Evolutionary conservation across 1,140 invertebrate species (phyloP), one percentile per base, ranked within the genome.

Genomic region (Colletes gigas): DNA sequence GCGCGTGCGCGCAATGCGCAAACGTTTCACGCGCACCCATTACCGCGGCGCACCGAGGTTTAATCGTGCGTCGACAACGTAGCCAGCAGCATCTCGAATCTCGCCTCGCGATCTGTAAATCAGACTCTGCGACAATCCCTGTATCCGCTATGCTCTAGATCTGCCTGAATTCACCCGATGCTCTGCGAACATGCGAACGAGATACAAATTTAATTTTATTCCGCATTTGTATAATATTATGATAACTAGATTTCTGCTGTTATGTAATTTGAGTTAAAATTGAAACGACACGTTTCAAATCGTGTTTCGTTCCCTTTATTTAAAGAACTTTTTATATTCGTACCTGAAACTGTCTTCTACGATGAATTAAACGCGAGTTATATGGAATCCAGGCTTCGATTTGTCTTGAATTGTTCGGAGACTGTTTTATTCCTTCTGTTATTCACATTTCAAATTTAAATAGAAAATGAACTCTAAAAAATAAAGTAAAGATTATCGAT

Each of bases 1-100:
- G 71, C 82, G 82, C 84, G 78, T 30, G 81, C 81, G 83, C 67
- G 55, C 65, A 59, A 47, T 81, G 87, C 83, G 83, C 86, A 73
- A n/a, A 63, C 77, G 30, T 9, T 17, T 52, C 14, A 60, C n/a
- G 86, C 88, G 88, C 88, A 84, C 14, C 74, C 39, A 41, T 73
- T 50, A 14, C 44, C 71, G 66, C 70, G 69, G 50, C 55, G 14
- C 30, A 63, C 7, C 57, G 17, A 17, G 21, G 72, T 78, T 86
- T 74, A 88, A 88, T 86, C 76, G 75, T 63, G 72, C 82, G 77
- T 30, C 8, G 65, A 50, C 84, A 79, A 81, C 70, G 83, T 69
- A 62, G 52, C 70, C 54, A 54, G 79, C 21, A 81, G 54, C 83
- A 83, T 78, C 68, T 69, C 12, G 9, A 15, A 47, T 55, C 0